Evolutionary conservation across 30 jellyfish, hydroid and myxozoan genomes (phyloP).

Genomic region (Sanderia malayensis): DNA sequence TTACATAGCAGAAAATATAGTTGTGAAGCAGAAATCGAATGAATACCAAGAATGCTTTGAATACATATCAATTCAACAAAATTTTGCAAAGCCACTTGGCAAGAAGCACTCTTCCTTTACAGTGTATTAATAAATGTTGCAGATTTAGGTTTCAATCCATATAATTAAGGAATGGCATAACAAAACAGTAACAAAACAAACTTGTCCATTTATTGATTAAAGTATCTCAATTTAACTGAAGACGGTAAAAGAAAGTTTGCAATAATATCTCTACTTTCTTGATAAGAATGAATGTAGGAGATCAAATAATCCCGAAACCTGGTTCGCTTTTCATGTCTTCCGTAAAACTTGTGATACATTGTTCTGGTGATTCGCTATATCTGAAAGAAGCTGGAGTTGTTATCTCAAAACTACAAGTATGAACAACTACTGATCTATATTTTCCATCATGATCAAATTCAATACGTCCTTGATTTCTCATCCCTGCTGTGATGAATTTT

Average conservation of each 20-base stretch:
- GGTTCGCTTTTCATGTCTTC: background rate
- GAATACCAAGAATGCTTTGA: constrained; percentile 20
- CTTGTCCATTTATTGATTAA: no score
- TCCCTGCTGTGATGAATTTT: no score
- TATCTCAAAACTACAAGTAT: background rate
- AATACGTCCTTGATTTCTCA: no score
- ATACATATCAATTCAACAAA: background rate
- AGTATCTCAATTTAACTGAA: no score
- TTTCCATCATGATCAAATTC: no score
- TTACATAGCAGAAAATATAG: constrained; percentile 15
- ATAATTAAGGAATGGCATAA: background rate
- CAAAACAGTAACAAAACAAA: background rate
- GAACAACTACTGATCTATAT: background rate
- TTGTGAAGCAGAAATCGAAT: constrained; percentile 3
- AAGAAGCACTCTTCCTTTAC: constrained; percentile 7
- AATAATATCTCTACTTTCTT: background rate
- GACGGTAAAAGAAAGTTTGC: no score
- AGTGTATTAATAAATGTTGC: background rate
- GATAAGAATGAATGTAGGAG: background rate
- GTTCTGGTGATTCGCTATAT: constrained; percentile 1
- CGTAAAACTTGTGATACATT: background rate
- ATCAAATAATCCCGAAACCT: background rate
- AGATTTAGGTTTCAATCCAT: background rate
- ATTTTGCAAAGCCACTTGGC: constrained; percentile 5
- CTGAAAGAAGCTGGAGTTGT: background rate